phyloP scores from a whole-genome alignment of 2,797 vertebrate species.

The Tauraco hartlaubi region DNA sequence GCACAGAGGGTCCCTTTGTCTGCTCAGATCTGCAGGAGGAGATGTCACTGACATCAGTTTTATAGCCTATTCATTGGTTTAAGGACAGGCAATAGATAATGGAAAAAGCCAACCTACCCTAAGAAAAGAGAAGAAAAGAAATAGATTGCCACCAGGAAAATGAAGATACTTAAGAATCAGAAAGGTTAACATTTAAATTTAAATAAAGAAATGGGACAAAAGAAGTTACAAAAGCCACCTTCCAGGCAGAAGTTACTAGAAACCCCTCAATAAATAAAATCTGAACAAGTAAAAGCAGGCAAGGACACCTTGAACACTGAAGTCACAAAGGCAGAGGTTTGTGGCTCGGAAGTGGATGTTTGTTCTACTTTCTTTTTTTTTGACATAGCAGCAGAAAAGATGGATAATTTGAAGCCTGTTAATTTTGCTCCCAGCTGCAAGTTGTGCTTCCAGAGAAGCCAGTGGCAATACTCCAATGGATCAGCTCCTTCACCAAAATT shows the following conservation, averaged over 20 bases:
- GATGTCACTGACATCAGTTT: not conserved
- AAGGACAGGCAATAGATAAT: not conserved
- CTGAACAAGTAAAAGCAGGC: not conserved
- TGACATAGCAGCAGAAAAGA: not conserved
- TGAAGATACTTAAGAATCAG: not conserved
- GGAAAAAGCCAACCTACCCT: not conserved
- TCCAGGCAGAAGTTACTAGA: not conserved
- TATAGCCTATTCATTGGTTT: not conserved
- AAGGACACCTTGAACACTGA: not conserved
- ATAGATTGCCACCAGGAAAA: not conserved
- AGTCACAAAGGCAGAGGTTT: not conserved
- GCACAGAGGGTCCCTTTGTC: not conserved
- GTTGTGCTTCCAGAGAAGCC: not conserved
- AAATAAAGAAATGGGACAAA: conserved; percentile 7
- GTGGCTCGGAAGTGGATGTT: not conserved
- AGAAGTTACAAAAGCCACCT: not conserved
- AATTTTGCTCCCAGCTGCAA: not conserved
- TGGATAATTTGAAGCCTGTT: not conserved
- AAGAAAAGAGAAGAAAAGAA: not conserved
- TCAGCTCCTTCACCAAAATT: not conserved
- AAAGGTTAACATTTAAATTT: conserved; percentile 11
- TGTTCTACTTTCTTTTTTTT: not conserved
- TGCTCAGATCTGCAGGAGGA: not conserved
- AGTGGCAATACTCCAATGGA: not conserved
- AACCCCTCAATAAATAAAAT: not conserved